Conservation (phyloP, 2,888 invertebrate genomes). For the Cecidostiba fungosa region DNA sequence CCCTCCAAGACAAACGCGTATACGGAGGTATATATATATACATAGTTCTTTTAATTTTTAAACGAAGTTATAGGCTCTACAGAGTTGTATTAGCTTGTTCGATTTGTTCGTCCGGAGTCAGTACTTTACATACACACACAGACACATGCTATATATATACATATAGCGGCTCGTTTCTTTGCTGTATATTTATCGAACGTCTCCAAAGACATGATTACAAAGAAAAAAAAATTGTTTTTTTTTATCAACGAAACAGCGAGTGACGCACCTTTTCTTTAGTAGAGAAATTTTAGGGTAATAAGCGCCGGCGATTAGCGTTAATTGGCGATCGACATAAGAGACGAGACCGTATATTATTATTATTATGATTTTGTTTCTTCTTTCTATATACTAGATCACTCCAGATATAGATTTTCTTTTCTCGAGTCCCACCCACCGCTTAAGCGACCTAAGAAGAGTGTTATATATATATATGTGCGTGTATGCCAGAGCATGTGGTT, state of each 20-base stretch:
- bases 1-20: neutral
- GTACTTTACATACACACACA: conserved; percentile 53
- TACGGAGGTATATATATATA: neutral
- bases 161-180: conserved; percentile 59
- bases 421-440: conserved; percentile 65
- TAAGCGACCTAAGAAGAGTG: conserved; percentile 62
- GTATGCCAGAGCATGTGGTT: conserved; percentile 54
- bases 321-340: conserved; percentile 50
- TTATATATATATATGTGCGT: conserved; percentile 53
- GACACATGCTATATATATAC: neutral
- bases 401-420: conserved; percentile 57
- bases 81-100: conserved; percentile 51
- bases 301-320: conserved; percentile 29
- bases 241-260: conserved; percentile 31
- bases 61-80: conserved; percentile 23
- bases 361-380: conserved; percentile 57
- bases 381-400: conserved; percentile 38
- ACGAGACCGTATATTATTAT: conserved; percentile 56
- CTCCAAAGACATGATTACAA: conserved; percentile 64
- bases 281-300: conserved; percentile 57
- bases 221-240: conserved; percentile 55
- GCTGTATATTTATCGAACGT: conserved; percentile 54
- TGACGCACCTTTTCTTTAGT: conserved; percentile 19
- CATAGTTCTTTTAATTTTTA: conserved; percentile 22
- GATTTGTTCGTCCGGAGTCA: conserved; percentile 55